Percentiles rank a stretch among this genome's conserved stretches.
Conservation (phyloP, 2,113 vertebrate genomes). For the Pseudois nayaur region DNA sequence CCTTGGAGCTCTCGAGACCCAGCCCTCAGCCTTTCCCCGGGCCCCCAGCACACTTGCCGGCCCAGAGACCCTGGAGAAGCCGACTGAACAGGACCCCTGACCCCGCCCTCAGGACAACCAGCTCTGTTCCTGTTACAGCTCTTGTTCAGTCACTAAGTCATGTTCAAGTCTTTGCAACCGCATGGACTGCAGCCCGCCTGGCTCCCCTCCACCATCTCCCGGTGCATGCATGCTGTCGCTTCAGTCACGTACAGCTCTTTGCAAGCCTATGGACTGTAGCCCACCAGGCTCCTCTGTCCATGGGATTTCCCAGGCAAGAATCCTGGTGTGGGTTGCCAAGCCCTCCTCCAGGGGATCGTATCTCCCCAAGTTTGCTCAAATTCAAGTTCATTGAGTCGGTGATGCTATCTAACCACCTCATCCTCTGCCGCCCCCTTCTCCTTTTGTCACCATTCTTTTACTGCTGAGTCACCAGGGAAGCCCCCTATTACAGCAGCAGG, state of each 20-base stretch:
- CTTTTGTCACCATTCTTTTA: background rate
- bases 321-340: background rate
- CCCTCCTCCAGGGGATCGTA: background rate
- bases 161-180: background rate
- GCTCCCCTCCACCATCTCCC: background rate
- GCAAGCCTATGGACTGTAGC: background rate
- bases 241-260: background rate
- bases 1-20: background rate
- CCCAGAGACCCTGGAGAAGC: background rate
- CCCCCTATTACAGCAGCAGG: background rate
- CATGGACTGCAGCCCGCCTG: background rate
- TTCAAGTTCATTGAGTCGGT: background rate
- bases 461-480: background rate
- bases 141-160: background rate
- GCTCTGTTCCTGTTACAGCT: background rate
- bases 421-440: background rate
- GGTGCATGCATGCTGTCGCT: background rate
- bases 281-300: background rate
- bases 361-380: background rate
- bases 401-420: background rate
- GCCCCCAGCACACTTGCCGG: background rate
- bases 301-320: background rate
- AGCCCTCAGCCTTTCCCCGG: background rate
- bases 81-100: background rate
- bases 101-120: background rate